Base-by-base conservation (phyloP, 2,113 vertebrate genomes). In the Globicephala melas region DNA sequence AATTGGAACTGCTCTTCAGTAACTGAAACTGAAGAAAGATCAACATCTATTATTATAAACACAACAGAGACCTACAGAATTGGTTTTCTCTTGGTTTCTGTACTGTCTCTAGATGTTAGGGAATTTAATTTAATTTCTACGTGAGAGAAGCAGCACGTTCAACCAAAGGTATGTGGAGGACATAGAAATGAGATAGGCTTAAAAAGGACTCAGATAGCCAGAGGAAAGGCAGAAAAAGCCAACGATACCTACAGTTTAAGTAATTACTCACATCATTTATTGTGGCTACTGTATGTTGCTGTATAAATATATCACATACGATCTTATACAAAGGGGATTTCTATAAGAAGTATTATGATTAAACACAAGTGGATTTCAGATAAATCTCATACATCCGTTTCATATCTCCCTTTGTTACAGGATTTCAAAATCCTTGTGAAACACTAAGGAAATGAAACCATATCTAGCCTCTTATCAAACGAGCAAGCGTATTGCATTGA, bases 341-440 rank as follows among this genome's bases (percentile, higher is more conserved):
- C 83, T 41, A 58, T 68, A 86, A 80, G 88, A 41, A 79, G 89
- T 31, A 63, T 79, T 94, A 65, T 73, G 87, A 70, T 94, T 65
- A 44, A 96, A 67, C 47, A 90, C 89, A 85, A 81, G 81, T 85
- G 92, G 76, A 95, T 92, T 97, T 96, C 89, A 95, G 97, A 53
- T 89, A 88, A 97, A 94, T 62, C 96, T 97, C 63, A 67, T 63
- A 21, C 55, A 95, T 92, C 62, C 0, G 0, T 90, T 96, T 89
- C 96, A 83, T 76, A 89, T 92, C 83, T 38, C 20, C 60, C 33
- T 98, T 97, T 96, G 89, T 95, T 95, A 82, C 31, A 60, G 83
- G 96, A 95, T 92, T 96, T 97, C 91, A 96, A 95, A 98, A 67
- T 93, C 73, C 83, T 80, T 17, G 41, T 70, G 87, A 94, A 92